Conservation (phyloP, 2,888 invertebrate genomes). For the Synergus japonicus region DNA sequence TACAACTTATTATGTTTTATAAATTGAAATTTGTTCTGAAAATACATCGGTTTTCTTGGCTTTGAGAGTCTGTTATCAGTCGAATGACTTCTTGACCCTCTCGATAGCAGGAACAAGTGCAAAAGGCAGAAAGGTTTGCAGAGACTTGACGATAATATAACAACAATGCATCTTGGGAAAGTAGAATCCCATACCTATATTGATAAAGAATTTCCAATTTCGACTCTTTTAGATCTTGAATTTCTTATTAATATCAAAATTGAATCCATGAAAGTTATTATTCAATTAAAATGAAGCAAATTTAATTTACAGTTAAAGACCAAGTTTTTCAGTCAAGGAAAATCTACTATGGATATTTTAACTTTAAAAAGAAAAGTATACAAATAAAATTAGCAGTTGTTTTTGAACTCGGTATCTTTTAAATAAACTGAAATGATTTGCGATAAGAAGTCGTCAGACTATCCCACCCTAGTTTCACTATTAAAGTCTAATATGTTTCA, state of each 20-base stretch:
- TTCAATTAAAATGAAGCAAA: not conserved
- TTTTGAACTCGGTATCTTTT: not conserved
- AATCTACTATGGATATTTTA: not conserved
- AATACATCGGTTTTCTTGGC: constrained; percentile 56
- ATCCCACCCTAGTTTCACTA: not conserved
- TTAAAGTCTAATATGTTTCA: constrained; percentile 2
- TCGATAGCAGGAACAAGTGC: constrained; percentile 59
- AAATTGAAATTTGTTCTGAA: constrained; percentile 61
- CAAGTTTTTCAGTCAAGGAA: not conserved
- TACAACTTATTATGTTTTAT: not conserved
- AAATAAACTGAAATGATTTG: not conserved
- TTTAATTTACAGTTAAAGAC: not conserved
- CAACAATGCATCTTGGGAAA: constrained; percentile 33
- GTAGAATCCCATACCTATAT: constrained; percentile 5
- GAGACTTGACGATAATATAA: constrained; percentile 25
- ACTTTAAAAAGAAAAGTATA: not conserved
- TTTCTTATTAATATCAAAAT: not conserved
- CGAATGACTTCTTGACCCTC: constrained; percentile 57
- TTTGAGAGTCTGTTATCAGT: constrained; percentile 52
- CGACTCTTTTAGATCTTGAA: no score
- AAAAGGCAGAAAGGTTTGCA: constrained; percentile 48
- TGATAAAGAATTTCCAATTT: not conserved
- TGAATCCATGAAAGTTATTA: not conserved
- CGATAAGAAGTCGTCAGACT: not conserved
- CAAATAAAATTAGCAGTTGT: not conserved